Conservation (phyloP, 2,888 invertebrate species). For the Nephrocerus scutellatus region DNA sequence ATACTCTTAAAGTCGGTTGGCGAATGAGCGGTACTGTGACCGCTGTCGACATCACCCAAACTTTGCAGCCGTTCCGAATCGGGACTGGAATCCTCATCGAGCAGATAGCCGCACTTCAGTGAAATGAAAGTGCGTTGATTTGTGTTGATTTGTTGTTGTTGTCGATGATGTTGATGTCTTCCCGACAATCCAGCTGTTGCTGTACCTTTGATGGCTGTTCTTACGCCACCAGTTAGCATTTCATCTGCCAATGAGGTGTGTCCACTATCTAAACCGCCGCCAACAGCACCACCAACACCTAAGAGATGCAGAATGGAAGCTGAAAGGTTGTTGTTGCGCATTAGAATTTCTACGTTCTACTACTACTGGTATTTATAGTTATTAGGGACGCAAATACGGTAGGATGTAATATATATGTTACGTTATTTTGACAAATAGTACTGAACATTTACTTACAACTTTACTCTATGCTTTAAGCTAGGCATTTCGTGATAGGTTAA, state of each 20-base stretch:
- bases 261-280: slow-evolving; percentile 33
- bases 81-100: slow-evolving; percentile 78
- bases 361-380: no score
- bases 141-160: neutral
- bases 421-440: no score
- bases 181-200: no score
- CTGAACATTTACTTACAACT: no score
- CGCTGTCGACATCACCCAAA: slow-evolving; percentile 73
- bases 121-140: slow-evolving; percentile 55
- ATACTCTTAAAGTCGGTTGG: slow-evolving; percentile 84
- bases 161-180: neutral
- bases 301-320: slow-evolving; percentile 56
- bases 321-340: no score
- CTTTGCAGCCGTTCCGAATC: slow-evolving; percentile 76
- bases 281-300: slow-evolving; percentile 29
- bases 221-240: slow-evolving; percentile 37
- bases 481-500: no score
- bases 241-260: slow-evolving; percentile 52
- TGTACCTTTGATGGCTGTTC: slow-evolving; percentile 38
- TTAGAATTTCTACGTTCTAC: no score
- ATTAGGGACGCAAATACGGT: no score
- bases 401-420: no score
- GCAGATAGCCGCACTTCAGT: slow-evolving; percentile 66
- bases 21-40: slow-evolving; percentile 86
- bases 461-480: no score